Conservation (phyloP, 2,888 invertebrate species). For the Pecten maximus region DNA sequence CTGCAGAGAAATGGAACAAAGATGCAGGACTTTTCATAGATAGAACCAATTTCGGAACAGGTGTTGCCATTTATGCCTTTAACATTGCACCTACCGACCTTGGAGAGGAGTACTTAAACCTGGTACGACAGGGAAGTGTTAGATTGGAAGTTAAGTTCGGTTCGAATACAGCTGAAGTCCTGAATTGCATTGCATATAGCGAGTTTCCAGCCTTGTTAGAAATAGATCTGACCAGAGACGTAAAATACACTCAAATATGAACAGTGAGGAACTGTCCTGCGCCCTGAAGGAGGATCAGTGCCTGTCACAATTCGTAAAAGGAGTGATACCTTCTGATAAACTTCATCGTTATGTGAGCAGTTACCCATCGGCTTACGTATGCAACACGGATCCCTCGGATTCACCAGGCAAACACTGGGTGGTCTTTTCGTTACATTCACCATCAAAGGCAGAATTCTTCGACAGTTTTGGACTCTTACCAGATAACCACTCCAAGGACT, state of each 20-base stretch:
- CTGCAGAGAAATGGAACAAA: constrained; percentile 45
- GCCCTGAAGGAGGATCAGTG: constrained; percentile 14
- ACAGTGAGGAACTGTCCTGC: constrained; percentile 31
- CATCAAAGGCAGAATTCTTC: constrained; percentile 27
- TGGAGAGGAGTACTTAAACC: constrained; percentile 14
- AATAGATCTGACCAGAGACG: constrained; percentile 38
- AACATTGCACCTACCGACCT: background rate
- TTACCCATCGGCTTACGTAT: constrained; percentile 43
- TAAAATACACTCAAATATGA: constrained; percentile 41
- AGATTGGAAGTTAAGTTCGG: constrained; percentile 15
- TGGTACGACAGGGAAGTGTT: constrained; percentile 13
- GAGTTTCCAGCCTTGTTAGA: constrained; percentile 3
- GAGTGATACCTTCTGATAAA: constrained; percentile 27
- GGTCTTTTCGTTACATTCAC: constrained; percentile 32
- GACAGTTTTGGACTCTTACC: constrained; percentile 45
- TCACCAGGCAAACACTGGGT: constrained; percentile 44
- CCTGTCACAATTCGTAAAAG: background rate
- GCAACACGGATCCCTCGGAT: constrained; percentile 44
- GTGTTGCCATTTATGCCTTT: constrained; percentile 45
- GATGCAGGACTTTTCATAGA: constrained; percentile 38
- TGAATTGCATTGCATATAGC: background rate
- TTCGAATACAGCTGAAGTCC: background rate
- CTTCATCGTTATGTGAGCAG: background rate
- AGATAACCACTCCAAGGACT: background rate
- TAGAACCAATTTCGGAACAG: constrained; percentile 36